Evolutionary conservation across 2,113 vertebrate species (phyloP), one percentile per base, ranked within the genome.

Genomic region (Takifugu flavidus): DNA sequence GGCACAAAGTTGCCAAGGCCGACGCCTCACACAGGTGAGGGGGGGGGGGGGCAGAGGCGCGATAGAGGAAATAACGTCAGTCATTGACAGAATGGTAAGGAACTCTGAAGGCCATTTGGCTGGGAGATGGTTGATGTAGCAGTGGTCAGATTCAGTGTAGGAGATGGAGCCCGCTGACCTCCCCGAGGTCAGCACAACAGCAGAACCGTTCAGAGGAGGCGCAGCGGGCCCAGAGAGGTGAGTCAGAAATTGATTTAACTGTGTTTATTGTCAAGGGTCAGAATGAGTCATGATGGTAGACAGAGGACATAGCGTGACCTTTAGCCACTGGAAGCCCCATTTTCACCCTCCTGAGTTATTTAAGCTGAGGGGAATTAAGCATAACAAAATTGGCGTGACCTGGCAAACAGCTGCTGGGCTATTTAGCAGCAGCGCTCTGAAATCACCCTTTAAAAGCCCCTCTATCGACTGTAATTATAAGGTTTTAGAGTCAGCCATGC

Each of bases 31-130:
- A 45, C 74, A 78, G 79, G 65, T 76, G 62, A 79, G 58, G 50
- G 27, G n/a, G 49, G 20, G 25, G 49, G 67, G 67, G 71, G 67
- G 67, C 59, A 31, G 65, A 82, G 70, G 62, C 65, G 77, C 47
- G 57, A 84, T 26, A 61, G 63, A 85, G 82, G 83, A 86, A 82
- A 72, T 58, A 62, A 53, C 59, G 58, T 65, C 44, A 51, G 13
- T 50, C 75, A 13, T 80, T 42, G 55, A 62, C 26, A 31, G 29
- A 67, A 1, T 26, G 25, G 56, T 29, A 26, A 49, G 47, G 62
- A 42, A 28, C 49, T 55, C 34, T 59, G 6, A 56, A 5, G 45
- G 27, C 60, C 62, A 72, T 70, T 57, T 79, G 74, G 62, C 50
- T 51, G 7, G 2, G 27, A 45, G 53, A 39, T 71, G 39, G 55